These are phyloP conservation scores for Pogona vitticeps DNA, from an alignment of 2,113 vertebrate genomes.

Conservation along the genomic window DNA sequence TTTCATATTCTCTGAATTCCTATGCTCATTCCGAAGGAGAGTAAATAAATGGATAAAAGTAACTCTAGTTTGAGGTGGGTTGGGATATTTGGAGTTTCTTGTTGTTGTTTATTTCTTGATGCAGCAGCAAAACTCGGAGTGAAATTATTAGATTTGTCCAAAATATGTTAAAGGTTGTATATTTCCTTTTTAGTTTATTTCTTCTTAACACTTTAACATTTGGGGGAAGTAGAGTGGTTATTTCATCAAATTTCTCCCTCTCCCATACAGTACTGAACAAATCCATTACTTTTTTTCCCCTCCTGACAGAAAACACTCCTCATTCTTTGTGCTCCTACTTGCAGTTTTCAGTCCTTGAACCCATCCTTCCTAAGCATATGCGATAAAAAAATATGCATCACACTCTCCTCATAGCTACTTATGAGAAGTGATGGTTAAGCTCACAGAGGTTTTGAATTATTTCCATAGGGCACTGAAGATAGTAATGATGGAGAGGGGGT, in stretches of 20 bases:
- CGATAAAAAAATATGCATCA: background rate
- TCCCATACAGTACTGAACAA: no score
- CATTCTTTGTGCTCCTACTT: background rate
- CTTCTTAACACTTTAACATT: slow-evolving; percentile 11
- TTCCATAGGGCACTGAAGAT: no score
- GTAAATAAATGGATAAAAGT: slow-evolving; percentile 21
- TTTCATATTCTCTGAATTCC: background rate
- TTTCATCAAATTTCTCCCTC: background rate
- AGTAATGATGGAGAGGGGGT: no score
- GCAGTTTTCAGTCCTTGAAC: background rate
- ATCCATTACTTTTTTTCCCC: background rate
- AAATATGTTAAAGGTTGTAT: slow-evolving; percentile 6
- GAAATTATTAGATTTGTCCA: slow-evolving; percentile 15
- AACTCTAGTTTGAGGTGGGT: background rate
- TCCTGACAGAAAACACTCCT: background rate
- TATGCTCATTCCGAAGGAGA: slow-evolving; percentile 1
- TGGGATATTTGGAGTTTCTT: no score
- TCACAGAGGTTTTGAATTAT: background rate
- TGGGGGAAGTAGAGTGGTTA: background rate
- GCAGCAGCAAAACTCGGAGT: background rate
- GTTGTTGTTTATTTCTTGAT: background rate
- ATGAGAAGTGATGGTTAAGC: background rate
- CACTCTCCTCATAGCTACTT: background rate
- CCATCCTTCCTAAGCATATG: background rate
- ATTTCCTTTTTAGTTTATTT: background rate